These are phyloP conservation scores for Bursaphelenchus okinawaensis DNA, from an alignment of 2,888 invertebrate genomes.

Conservation along the genomic window DNA sequence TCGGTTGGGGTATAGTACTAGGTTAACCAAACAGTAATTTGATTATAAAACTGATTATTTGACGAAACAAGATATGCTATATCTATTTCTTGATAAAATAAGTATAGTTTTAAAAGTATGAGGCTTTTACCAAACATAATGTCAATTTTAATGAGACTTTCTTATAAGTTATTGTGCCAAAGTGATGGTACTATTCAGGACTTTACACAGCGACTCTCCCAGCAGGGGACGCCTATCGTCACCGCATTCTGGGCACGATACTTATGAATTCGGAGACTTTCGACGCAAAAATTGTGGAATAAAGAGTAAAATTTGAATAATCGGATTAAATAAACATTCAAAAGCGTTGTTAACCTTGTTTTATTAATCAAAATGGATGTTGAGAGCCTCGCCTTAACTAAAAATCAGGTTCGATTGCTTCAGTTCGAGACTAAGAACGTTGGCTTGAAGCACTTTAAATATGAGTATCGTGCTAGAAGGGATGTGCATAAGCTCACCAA, in stretches of 20 bases:
- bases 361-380: neutral
- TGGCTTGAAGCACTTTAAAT: conserved; percentile 18
- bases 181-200: no score
- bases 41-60: no score
- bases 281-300: neutral
- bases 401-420: neutral
- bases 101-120: no score
- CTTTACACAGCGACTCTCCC: neutral
- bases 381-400: neutral
- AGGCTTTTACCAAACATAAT: no score
- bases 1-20: no score
- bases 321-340: neutral
- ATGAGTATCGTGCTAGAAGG: conserved; percentile 36
- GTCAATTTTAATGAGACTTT: no score
- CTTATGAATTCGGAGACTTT: neutral
- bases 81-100: no score
- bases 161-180: no score
- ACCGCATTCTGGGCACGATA: neutral
- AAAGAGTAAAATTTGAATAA: neutral
- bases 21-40: neutral
- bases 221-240: neutral
- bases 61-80: no score
- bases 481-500: conserved; percentile 43
- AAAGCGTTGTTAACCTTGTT: neutral
- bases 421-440: conserved; percentile 1